Percentiles rank a stretch among this genome's conserved stretches.
phyloP scores from a whole-genome alignment of 2,888 invertebrate species.

The Malacosoma neustria region DNA sequence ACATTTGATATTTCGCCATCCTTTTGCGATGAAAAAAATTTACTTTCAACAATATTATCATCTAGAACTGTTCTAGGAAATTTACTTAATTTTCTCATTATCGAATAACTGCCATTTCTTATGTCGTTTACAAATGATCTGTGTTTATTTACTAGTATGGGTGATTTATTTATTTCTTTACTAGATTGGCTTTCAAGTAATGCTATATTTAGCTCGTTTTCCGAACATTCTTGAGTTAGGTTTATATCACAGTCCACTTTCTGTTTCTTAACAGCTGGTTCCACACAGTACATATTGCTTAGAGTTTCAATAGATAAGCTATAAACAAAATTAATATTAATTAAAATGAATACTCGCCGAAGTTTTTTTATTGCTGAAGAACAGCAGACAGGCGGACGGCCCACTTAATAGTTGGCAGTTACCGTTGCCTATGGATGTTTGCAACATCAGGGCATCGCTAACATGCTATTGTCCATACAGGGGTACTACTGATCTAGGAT shows the following conservation, averaged over 20 bases:
- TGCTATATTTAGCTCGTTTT: constrained; percentile 24
- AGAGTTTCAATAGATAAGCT: constrained; percentile 59
- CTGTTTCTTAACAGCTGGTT: constrained; percentile 44
- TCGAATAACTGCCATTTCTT: constrained; percentile 35
- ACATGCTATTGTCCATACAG: too few species aligned
- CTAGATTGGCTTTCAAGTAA: constrained; percentile 21
- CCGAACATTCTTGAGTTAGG: constrained; percentile 19
- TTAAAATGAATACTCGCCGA: not conserved
- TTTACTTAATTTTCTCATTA: constrained; percentile 61
- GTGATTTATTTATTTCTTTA: constrained; percentile 40
- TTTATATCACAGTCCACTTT: constrained; percentile 26
- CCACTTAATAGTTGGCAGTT: too few species aligned
- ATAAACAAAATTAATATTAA: constrained; percentile 20
- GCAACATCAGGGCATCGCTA: too few species aligned
- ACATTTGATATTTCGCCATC: constrained; percentile 7
- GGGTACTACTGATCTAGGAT: too few species aligned
- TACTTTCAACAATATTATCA: constrained; percentile 71
- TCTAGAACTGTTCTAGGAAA: constrained; percentile 64
- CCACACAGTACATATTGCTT: constrained; percentile 57
- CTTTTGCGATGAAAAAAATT: constrained; percentile 56
- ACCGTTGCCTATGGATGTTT: too few species aligned
- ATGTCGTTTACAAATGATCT: constrained; percentile 47
- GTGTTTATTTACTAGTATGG: constrained; percentile 57
- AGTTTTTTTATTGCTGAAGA: too few species aligned
- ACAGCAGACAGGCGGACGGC: too few species aligned